Evolutionary conservation across 2,797 vertebrate species (phyloP).

Genomic region (Hypotaenidia okinawae): DNA sequence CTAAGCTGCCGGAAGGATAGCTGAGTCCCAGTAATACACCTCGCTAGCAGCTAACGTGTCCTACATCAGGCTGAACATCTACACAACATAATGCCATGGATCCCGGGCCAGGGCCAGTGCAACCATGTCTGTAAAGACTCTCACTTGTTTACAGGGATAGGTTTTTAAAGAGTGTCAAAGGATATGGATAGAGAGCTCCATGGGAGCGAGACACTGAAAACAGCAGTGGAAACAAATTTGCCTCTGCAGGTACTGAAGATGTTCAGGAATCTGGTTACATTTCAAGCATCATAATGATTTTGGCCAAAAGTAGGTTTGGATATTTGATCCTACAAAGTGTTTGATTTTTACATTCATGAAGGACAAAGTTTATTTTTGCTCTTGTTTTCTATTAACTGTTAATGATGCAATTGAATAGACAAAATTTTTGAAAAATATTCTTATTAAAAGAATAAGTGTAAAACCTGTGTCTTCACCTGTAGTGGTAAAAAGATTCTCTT

Average conservation of each 20-base stretch:
- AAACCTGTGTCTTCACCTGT: background rate
- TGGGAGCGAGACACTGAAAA: background rate
- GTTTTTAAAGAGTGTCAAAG: background rate
- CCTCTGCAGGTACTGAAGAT: background rate
- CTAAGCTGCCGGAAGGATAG: background rate
- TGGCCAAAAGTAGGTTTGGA: background rate
- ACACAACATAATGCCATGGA: accelerated
- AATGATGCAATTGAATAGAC: background rate
- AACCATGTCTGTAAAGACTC: background rate
- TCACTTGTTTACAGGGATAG: background rate
- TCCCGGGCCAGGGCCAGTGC: background rate
- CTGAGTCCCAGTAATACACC: background rate
- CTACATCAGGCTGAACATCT: background rate
- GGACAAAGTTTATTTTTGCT: background rate
- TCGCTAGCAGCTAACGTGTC: accelerated
- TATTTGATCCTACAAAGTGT: background rate
- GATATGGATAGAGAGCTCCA: background rate
- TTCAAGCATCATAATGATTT: background rate
- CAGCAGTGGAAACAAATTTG: background rate
- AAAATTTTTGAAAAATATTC: background rate
- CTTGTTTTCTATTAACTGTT: background rate
- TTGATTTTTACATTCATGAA: background rate
- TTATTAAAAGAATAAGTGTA: background rate
- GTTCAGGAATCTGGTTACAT: background rate
- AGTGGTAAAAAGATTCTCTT: background rate